Evolutionary conservation across 2,113 vertebrate species (phyloP).

Genomic region (Pogona vitticeps): DNA sequence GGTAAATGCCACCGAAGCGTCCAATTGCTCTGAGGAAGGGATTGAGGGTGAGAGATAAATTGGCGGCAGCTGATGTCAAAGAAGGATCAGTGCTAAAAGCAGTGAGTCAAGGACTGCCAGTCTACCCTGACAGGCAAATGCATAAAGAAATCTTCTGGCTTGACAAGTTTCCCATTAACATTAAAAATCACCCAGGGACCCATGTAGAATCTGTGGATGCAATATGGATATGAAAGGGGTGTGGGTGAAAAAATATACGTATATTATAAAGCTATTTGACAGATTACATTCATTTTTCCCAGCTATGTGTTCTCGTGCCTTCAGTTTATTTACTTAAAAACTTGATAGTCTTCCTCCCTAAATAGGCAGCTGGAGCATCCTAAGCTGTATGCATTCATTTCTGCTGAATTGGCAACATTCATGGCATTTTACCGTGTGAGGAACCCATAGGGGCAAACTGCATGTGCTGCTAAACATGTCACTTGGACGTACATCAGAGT

Average conservation of each 20-base stretch:
- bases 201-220: slow-evolving; percentile 21
- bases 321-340: background rate
- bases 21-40: slow-evolving; percentile 40
- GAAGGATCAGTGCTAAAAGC: slow-evolving; percentile 45
- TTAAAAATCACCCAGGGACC: slow-evolving; percentile 56
- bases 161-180: slow-evolving; percentile 60
- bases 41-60: slow-evolving; percentile 46
- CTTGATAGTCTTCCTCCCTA: background rate
- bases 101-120: slow-evolving; percentile 34
- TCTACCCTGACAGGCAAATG: slow-evolving; percentile 53
- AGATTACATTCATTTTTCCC: background rate
- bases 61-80: slow-evolving; percentile 36
- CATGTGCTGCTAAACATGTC: background rate
- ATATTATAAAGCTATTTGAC: background rate
- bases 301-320: background rate
- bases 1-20: slow-evolving; percentile 13
- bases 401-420: no score
- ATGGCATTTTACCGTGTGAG: background rate
- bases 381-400: background rate
- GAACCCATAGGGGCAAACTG: background rate
- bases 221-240: background rate
- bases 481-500: background rate
- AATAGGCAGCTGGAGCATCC: background rate
- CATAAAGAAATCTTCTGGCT: slow-evolving; percentile 52
- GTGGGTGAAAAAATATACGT: background rate